Evolutionary conservation across 2,113 vertebrate species (phyloP).

Genomic region (Pampusana beccarii): DNA sequence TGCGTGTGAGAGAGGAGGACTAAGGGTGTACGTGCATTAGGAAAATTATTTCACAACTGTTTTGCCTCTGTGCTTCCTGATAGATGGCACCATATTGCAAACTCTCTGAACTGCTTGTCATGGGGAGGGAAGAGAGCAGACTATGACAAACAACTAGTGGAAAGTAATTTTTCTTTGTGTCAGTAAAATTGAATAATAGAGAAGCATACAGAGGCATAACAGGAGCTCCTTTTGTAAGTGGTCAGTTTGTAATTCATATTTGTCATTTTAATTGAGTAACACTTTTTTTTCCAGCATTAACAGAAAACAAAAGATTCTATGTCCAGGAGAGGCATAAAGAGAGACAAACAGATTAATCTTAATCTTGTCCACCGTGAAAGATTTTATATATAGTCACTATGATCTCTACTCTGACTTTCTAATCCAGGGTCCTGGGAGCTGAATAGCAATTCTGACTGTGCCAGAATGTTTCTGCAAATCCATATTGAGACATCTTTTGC

Average conservation of each 20-base stretch:
- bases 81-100: constrained; percentile 33
- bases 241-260: constrained; percentile 23
- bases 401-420: constrained; percentile 30
- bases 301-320: not conserved
- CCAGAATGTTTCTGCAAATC: constrained; percentile 8
- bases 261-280: constrained; percentile 55
- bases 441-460: not conserved
- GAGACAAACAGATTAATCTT: constrained; percentile 24
- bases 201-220: not conserved
- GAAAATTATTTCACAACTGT: not conserved
- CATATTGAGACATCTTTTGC: not conserved
- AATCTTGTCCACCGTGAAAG: constrained; percentile 22
- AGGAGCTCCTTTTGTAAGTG: constrained; percentile 18
- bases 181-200: constrained; percentile 40
- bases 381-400: not conserved
- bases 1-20: not conserved
- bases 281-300: not conserved
- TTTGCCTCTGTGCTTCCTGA: constrained; percentile 13
- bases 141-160: constrained; percentile 14
- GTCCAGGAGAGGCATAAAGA: not conserved
- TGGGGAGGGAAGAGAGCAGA: constrained; percentile 2
- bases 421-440: not conserved
- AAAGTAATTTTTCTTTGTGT: constrained; percentile 58
- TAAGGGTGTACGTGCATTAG: not conserved
- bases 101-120: constrained; percentile 8